These are phyloP conservation scores for Xyliphius kryptos DNA, from an alignment of 2,113 vertebrate genomes.

Conservation along the genomic window DNA sequence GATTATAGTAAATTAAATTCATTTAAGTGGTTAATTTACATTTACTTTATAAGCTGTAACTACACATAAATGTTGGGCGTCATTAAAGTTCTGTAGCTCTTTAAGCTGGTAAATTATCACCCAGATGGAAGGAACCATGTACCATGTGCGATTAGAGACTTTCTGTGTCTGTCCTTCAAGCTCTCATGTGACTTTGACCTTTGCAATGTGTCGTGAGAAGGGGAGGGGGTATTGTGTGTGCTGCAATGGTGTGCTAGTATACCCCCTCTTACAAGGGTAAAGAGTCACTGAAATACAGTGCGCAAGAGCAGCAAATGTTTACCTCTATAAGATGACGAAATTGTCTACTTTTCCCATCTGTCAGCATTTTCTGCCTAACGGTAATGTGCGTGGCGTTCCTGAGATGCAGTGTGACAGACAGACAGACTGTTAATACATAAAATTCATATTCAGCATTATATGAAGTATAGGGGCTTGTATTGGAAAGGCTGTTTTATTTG, in stretches of 20 bases:
- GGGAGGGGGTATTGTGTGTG: conserved; percentile 47
- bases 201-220: conserved; percentile 65
- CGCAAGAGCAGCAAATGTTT: conserved; percentile 30
- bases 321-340: conserved; percentile 29
- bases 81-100: background rate
- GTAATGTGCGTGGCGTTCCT: background rate
- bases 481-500: background rate
- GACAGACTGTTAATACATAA: conserved; percentile 1
- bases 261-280: conserved; percentile 15
- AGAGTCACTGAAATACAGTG: conserved; percentile 33
- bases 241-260: conserved; percentile 42
- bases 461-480: background rate
- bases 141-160: conserved; percentile 45
- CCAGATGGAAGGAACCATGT: conserved; percentile 47
- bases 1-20: no score
- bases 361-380: conserved; percentile 35
- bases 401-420: conserved; percentile 9
- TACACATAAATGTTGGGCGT: background rate
- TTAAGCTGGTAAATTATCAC: conserved; percentile 38
- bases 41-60: no score
- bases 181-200: conserved; percentile 72
- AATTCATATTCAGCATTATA: conserved; percentile 9
- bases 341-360: conserved; percentile 22
- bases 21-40: no score
- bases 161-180: conserved; percentile 67